A percentile compares a stretch with the other conserved stretches of the same genome.
phyloP scores from a whole-genome alignment of 2,888 invertebrate genomes.

The Zonitis immaculata region DNA sequence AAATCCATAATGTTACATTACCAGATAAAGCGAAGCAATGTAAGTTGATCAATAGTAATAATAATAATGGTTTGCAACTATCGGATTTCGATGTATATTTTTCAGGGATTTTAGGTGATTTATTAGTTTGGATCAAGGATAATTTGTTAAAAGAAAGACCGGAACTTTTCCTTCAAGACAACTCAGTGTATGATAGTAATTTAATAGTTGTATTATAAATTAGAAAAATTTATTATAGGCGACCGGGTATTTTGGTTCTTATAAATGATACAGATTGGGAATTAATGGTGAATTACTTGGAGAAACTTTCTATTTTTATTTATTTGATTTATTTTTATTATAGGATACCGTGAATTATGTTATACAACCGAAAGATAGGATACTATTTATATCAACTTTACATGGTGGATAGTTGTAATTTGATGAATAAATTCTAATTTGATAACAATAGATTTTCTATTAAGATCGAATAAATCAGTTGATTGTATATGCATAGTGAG shows the following conservation, averaged over 20 bases:
- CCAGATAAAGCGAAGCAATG: conserved; percentile 54
- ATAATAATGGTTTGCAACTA: no score
- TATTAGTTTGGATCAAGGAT: conserved; percentile 79
- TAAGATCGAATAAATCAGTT: not conserved
- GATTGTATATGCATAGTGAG: not conserved
- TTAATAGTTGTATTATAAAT: conserved; percentile 2
- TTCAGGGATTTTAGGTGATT: conserved; percentile 64
- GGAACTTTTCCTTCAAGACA: conserved; percentile 59
- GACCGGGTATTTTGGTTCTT: conserved; percentile 91
- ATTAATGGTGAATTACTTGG: conserved; percentile 56
- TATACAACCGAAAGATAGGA: conserved; percentile 63
- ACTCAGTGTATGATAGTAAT: conserved; percentile 45
- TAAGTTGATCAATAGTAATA: conserved; percentile 44
- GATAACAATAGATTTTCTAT: not conserved
- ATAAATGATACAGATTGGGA: conserved; percentile 98
- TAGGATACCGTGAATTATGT: conserved; percentile 68
- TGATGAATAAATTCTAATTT: conserved; percentile 13
- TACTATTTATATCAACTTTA: conserved; percentile 77
- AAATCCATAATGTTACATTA: conserved; percentile 63
- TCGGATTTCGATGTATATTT: conserved; percentile 10
- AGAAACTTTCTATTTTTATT: not conserved
- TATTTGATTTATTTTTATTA: conserved; percentile 29
- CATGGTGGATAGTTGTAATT: conserved; percentile 64
- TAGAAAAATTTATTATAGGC: conserved; percentile 41
- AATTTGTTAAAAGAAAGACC: conserved; percentile 79